Evolutionary conservation across 2,797 vertebrate species (phyloP), one percentile per base, ranked within the genome.

Genomic region (Pangasius sanitwongsei): DNA sequence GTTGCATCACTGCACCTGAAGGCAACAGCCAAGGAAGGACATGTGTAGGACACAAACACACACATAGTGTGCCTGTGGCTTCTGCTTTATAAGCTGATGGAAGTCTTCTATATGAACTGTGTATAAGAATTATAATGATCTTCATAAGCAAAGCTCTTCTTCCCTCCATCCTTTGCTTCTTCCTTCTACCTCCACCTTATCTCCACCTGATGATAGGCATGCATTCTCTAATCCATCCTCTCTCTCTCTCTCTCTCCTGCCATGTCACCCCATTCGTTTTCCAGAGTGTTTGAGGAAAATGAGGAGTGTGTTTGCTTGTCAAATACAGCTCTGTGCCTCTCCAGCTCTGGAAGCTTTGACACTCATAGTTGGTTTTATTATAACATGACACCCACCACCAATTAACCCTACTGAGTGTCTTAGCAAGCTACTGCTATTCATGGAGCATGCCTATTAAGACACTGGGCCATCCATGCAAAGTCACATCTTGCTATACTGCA

Each of bases 241-340:
- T 37, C 55, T 57, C 50, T 80, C 74, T 37, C 69, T 37, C 31
- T 6, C 41, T 75, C 34, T 7, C 86, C n/a, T 34, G 1, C 86
- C 34, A 44, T 77, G 48, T 65, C 87, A 78, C 67, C 16, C 9
- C 69, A 2, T 70, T 81, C 37, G 5, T 74, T 88, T 90, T 48
- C 87, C 4, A 70, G 57, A 91, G 88, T 74, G 87, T 85, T 55
- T 65, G 87, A 88, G 80, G 92, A 92, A 90, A 90, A 63, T 34
- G 86, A 85, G 91, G 86, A 87, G 87, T 69, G 89, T 89, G 87
- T 91, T 91, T 91, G 91, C 65, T 85, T 31, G 31, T 94, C 90
- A 92, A 90, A 92, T 88, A 90, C 80, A 88, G 90, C 86, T 85
- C 87, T 88, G 70, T 74, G 83, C 70, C 78, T 86, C 72, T 23